Conservation (phyloP, 2,797 vertebrate genomes). For the Meriones psammophilus region DNA sequence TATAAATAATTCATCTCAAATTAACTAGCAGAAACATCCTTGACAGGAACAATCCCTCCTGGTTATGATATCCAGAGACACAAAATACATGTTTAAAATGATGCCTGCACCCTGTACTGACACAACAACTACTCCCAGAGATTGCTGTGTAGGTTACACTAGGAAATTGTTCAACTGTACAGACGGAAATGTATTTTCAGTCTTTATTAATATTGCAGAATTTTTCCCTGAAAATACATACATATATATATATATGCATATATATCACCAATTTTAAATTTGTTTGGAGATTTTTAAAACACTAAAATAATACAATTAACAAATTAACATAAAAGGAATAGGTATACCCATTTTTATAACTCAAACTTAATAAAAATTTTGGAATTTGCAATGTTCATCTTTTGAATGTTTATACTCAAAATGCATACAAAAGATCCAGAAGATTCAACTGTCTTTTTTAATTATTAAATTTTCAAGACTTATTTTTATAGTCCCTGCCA, state of each 20-base stretch:
- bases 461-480: background rate
- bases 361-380: conserved; percentile 28
- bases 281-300: conserved; percentile 22
- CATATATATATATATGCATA: background rate
- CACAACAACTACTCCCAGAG: conserved; percentile 15
- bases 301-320: background rate
- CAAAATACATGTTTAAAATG: conserved; percentile 61
- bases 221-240: background rate
- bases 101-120: background rate
- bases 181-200: conserved; percentile 48
- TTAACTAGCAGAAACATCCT: conserved; percentile 65
- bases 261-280: conserved; percentile 10
- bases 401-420: conserved; percentile 14
- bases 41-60: conserved; percentile 60
- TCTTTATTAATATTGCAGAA: background rate
- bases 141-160: conserved; percentile 28
- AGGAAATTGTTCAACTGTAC: conserved; percentile 32
- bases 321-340: background rate
- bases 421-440: background rate
- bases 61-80: conserved; percentile 59
- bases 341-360: background rate
- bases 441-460: background rate
- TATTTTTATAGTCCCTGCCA: background rate
- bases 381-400: background rate
- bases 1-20: conserved; percentile 79